Conservation (phyloP, 2,888 invertebrate species). For the Creontiades dilutus region DNA sequence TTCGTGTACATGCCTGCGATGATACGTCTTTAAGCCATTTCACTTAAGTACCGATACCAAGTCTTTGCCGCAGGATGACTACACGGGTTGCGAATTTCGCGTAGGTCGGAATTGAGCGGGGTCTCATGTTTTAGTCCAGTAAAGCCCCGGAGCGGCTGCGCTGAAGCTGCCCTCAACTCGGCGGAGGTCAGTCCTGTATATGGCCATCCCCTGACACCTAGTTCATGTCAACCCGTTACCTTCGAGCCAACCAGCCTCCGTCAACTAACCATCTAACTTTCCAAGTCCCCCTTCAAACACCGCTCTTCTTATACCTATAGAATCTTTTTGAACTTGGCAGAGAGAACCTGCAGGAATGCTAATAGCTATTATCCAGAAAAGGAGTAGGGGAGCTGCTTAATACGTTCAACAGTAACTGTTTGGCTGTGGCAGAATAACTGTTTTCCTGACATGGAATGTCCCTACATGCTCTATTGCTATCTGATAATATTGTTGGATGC, state of each 20-base stretch:
- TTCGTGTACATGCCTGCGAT: too few species aligned
- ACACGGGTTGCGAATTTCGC: not conserved
- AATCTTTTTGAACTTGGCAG: conserved; percentile 33
- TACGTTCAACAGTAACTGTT: conserved; percentile 45
- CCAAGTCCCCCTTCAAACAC: not conserved
- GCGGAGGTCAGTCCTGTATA: conserved; percentile 46
- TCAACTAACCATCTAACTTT: conserved; percentile 48
- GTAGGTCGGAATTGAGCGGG: not conserved
- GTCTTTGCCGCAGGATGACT: not conserved
- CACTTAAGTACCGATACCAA: too few species aligned
- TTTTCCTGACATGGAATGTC: not conserved
- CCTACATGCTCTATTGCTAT: not conserved
- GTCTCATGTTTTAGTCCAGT: conserved; percentile 31
- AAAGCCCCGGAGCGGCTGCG: not conserved
- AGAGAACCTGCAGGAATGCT: conserved; percentile 39
- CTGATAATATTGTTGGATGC: not conserved
- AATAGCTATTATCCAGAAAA: conserved; percentile 52
- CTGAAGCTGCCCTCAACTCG: not conserved
- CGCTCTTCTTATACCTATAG: conserved; percentile 26
- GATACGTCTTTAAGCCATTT: too few species aligned
- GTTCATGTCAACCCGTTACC: conserved; percentile 55
- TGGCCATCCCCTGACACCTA: conserved; percentile 48
- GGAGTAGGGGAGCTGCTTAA: not conserved
- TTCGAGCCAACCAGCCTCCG: conserved; percentile 35
- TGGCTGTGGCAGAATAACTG: conserved; percentile 20